Evolutionary conservation across 2,113 vertebrate genomes (phyloP).

Genomic region (Microcebus murinus): DNA sequence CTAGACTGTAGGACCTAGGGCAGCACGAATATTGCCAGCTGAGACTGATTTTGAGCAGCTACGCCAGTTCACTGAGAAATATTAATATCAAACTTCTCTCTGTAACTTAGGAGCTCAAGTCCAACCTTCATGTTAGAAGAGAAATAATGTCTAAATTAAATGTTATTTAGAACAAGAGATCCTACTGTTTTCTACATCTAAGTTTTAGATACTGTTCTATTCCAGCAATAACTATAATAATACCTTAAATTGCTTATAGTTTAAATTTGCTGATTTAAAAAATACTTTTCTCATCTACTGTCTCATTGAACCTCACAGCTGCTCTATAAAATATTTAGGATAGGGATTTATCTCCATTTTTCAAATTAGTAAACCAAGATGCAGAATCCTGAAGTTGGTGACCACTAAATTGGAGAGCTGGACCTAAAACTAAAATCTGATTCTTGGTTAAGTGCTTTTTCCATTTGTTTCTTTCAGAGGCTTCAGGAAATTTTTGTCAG

Average conservation of each 20-base stretch:
- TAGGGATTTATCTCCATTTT: conserved; percentile 17
- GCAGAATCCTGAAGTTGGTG: not conserved
- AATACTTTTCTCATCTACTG: not conserved
- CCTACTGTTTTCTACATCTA: conserved; percentile 29
- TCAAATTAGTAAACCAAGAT: not conserved
- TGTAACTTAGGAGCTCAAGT: not conserved
- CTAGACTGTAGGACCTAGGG: not conserved
- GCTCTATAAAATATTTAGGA: not conserved
- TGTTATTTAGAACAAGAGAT: not conserved
- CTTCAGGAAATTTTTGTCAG: not conserved
- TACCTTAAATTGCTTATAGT: not conserved
- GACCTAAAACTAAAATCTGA: conserved; percentile 12
- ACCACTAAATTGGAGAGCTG: not conserved
- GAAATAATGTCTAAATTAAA: not conserved
- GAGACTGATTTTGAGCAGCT: not conserved
- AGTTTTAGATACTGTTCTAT: conserved; percentile 20
- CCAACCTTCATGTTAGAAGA: not conserved
- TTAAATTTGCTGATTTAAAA: conserved; percentile 31
- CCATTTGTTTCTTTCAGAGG: not conserved
- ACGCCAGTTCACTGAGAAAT: not conserved
- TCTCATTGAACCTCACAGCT: not conserved
- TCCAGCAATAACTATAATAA: not conserved
- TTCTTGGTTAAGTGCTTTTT: conserved; percentile 20
- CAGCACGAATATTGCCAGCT: not conserved
- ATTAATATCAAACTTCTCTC: not conserved